Evolutionary conservation across 2,888 invertebrate genomes (phyloP), one percentile per base, ranked within the genome.

Genomic region (Tridacna crocea): DNA sequence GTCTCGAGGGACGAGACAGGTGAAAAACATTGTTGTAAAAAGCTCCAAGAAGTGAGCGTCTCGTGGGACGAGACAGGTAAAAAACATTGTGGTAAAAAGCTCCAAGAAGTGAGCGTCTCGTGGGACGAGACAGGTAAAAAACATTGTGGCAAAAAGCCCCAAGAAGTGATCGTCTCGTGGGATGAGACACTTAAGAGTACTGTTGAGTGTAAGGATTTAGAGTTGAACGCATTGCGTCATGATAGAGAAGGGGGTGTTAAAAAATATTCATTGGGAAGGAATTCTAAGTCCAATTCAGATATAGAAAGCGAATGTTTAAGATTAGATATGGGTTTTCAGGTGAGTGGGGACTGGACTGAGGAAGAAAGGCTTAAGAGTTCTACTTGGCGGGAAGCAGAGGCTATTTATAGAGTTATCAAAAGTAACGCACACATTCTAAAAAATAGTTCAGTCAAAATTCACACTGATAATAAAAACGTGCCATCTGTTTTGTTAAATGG

Each of bases 401-500:
- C 68, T 36, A 27, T 68, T 26, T 12, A 36, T 17, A 26, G 68
- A 15, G 68, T 68, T 26, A 12, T 68, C 11, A 19, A 19, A 13
- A 68, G 19, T 24, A 22, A 65, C 24, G 65, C 22, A 15, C 24
- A 65, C 22, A 24, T 26, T 65, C 70, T 77, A 0, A 19, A 70
- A 46, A 26, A 24, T 1, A 36, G 11, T 0, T 61, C 27, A 12
- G 63, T 77, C 12, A 27, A 72, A 17, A n/a, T 55, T 19, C n/a
- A 19, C 24, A 19, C 80, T 15, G 80, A 80, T 58, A 72, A 73
- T 47, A 51, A 76, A 24, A 76, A 73, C 24, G 47, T 63, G 47
- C 58, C 22, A 8, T 51, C 17, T 51, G 65, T 81, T 48, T 0
- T 80, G 15, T 17, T n/a, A 26, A 17, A 13, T 0, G 80, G 80